Conservation (phyloP, 2,888 invertebrate species). For the Eurytoma adleriae region DNA sequence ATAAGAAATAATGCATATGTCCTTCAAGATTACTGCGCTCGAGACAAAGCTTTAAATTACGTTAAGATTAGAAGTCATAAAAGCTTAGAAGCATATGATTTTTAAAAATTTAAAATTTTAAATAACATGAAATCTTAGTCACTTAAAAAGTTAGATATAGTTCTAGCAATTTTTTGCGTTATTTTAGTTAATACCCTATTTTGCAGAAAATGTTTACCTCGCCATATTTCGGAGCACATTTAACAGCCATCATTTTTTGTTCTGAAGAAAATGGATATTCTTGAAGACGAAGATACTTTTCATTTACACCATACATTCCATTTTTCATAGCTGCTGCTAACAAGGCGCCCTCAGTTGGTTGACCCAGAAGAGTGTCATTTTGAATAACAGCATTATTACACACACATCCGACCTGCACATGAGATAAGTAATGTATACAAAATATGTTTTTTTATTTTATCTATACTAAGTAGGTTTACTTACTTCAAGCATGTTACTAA, state of each 20-base stretch:
- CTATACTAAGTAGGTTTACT: constrained; percentile 13
- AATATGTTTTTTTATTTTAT: not conserved
- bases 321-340: constrained; percentile 95
- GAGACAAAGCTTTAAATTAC: not conserved
- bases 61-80: too few species aligned
- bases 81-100: too few species aligned
- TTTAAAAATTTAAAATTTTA: too few species aligned
- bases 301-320: constrained; percentile 88
- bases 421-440: constrained; percentile 1
- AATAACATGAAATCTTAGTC: too few species aligned
- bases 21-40: not conserved
- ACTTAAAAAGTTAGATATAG: too few species aligned
- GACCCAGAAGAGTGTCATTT: constrained; percentile 90
- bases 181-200: too few species aligned
- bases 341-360: constrained; percentile 98
- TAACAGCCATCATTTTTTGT: constrained; percentile 99
- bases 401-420: constrained; percentile 85
- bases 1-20: too few species aligned
- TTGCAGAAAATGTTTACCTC: constrained; percentile 75
- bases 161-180: too few species aligned
- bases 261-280: constrained; percentile 98
- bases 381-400: constrained; percentile 97
- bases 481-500: constrained; percentile 90
- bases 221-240: constrained; percentile 88
- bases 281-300: constrained; percentile 89